Percentiles rank a stretch among this genome's conserved stretches.
phyloP scores from a whole-genome alignment of 1,140 invertebrate genomes.

The Pomacea maculata region DNA sequence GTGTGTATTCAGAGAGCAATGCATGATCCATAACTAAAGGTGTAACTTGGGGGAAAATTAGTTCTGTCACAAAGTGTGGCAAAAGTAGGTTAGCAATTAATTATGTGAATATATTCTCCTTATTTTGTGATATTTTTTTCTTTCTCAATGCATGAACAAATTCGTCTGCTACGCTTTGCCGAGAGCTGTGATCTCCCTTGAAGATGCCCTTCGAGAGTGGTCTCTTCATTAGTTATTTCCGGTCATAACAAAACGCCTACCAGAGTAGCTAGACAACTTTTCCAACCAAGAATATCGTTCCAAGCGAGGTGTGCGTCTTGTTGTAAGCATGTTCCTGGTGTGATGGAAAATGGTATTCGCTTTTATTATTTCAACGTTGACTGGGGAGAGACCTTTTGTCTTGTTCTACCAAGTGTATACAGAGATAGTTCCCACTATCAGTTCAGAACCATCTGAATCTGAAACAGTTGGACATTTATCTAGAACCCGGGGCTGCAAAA shows the following conservation, averaged over 20 bases:
- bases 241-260: background rate
- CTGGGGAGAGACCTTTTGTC: conserved; percentile 42
- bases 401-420: conserved; percentile 45
- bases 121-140: no score
- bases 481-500: conserved; percentile 18
- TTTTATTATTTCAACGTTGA: conserved; percentile 51
- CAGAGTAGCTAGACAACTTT: conserved; percentile 18
- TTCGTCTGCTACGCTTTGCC: background rate
- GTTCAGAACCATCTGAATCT: background rate
- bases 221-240: background rate
- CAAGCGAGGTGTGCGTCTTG: no score
- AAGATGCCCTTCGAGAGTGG: no score
- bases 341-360: conserved; percentile 47
- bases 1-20: conserved; percentile 40
- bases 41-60: no score
- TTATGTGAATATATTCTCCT: no score
- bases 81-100: no score
- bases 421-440: conserved; percentile 6
- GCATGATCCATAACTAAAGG: conserved; percentile 24
- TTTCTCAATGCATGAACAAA: no score
- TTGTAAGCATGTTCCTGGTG: conserved; percentile 6
- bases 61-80: no score
- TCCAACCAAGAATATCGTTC: no score
- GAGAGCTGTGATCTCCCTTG: no score
- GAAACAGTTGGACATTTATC: background rate